Evolutionary conservation across 2,888 invertebrate genomes (phyloP), one percentile per base, ranked within the genome.

Genomic region (Sthenelais limicola): DNA sequence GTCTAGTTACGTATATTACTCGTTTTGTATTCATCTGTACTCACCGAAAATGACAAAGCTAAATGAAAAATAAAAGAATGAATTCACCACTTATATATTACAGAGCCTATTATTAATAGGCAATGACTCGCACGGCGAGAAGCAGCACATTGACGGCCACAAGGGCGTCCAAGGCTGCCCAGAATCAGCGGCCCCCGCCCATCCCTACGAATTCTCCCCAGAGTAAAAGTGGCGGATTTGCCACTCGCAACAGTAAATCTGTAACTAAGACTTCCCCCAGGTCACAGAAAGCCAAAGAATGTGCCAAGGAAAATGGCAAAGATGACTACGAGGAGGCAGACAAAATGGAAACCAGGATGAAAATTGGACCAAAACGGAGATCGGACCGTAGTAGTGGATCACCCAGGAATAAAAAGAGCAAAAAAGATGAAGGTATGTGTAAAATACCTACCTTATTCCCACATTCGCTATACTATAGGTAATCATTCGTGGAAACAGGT

Each of bases 91-190:
- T 51, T 51, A 51, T 12, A n/a, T n/a, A 5, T 21, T 5, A 51
- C 5, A 12, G 9, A 12, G 18, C 21, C 7, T 51, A 51, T n/a
- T 21, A 21, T 21, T n/a, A 30, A 5, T 21, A 62, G 62, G 62
- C 38, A 28, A 62, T 62, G 62, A 62, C 38, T 24, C 62, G 62
- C n/a, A 38, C 62, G 26, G 43, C 62, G 21, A 35, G 62, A 24
- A 24, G 38, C 2, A 62, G 62, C 15, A 62, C 62, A 3, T 21
- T 38, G 9, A 62, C 62, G 7, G 35, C 62, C 4, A 62, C 62
- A 21, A 21, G 62, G 9, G 62, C 62, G 7, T 62, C 62, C 35
- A 1, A 43, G 38, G 35, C 62, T n/a, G 62, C 62, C 15, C 38
- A 62, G 12, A 62, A 33, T 1, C 62, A 62, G 24, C 35, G 62